These are phyloP conservation scores for Fulmarus glacialis DNA, from an alignment of 2,113 vertebrate genomes.

Conservation along the genomic window DNA sequence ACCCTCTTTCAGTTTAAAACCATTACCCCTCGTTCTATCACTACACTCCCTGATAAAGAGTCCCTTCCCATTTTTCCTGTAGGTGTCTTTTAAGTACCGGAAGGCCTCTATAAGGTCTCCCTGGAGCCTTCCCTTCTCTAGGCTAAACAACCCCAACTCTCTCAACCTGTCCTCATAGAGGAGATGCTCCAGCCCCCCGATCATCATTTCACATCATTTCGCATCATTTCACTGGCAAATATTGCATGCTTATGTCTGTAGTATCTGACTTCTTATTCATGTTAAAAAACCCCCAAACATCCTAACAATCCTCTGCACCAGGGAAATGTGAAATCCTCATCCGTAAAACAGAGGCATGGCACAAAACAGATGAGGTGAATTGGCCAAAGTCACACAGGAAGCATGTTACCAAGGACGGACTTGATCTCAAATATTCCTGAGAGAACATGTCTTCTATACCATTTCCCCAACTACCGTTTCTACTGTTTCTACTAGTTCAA, in stretches of 20 bases:
- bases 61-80: background rate
- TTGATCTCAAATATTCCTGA: background rate
- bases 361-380: background rate
- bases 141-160: background rate
- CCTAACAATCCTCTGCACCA: background rate
- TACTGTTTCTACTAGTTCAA: background rate
- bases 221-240: background rate
- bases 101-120: background rate
- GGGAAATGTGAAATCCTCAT: accelerated
- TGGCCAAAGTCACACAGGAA: background rate
- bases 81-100: background rate
- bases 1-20: background rate
- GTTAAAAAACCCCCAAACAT: background rate
- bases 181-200: background rate
- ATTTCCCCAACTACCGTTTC: background rate
- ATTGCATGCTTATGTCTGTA: background rate
- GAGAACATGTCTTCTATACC: accelerated
- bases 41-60: accelerated
- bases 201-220: background rate
- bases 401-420: background rate
- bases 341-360: background rate
- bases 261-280: background rate
- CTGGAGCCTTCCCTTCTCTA: background rate
- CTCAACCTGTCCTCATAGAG: background rate
- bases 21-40: accelerated